Evolutionary conservation across 2,888 invertebrate genomes (phyloP).

Genomic region (Nudaria mundana): DNA sequence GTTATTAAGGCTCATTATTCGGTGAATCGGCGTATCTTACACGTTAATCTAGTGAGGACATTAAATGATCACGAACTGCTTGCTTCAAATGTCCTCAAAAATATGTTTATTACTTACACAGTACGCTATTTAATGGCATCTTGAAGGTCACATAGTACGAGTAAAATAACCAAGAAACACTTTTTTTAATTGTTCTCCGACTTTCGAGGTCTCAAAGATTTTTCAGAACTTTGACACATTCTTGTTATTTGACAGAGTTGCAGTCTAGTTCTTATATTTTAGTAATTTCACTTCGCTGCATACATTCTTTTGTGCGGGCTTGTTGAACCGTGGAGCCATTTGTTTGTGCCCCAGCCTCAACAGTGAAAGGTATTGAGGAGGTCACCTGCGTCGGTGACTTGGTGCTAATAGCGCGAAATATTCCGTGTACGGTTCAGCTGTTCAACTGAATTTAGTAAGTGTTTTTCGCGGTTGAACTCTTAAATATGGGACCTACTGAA

Average conservation of each 20-base stretch:
- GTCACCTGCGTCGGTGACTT: constrained; percentile 16
- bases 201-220: too few species aligned
- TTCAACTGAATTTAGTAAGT: constrained; percentile 6
- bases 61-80: constrained; percentile 20
- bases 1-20: constrained; percentile 4
- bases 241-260: too few species aligned
- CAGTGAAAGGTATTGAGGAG: constrained; percentile 32
- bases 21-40: constrained; percentile 10
- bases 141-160: too few species aligned
- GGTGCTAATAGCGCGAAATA: constrained; percentile 4
- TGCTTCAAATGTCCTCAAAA: too few species aligned
- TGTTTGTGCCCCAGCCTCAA: constrained; percentile 8
- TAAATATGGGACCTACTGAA: background rate
- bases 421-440: constrained; percentile 6
- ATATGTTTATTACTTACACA: too few species aligned
- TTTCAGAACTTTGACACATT: too few species aligned
- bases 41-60: constrained; percentile 5
- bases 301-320: constrained; percentile 24
- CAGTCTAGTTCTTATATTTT: constrained; percentile 17
- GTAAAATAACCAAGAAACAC: too few species aligned
- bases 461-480: constrained; percentile 4
- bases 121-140: too few species aligned
- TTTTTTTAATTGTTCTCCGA: too few species aligned
- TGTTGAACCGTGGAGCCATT: constrained; percentile 28
- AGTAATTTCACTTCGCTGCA: constrained; percentile 19